These are phyloP conservation scores for Ctenochaetus hawaiiensis DNA, from an alignment of 2,797 vertebrate genomes.

Conservation along the genomic window DNA sequence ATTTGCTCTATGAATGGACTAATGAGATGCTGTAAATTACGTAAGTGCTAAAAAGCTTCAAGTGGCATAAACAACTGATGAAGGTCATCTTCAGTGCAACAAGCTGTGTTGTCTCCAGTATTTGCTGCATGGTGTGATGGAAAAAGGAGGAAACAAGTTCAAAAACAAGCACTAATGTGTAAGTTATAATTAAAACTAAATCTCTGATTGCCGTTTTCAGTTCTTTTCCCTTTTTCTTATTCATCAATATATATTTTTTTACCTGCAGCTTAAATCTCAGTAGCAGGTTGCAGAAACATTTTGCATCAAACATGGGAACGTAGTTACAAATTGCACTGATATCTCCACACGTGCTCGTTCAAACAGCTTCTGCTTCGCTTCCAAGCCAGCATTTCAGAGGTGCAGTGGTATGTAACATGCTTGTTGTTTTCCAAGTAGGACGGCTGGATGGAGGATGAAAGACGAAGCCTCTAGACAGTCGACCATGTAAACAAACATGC, in stretches of 20 bases:
- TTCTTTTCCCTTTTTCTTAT: no score
- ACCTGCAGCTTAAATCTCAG: background rate
- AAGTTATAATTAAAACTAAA: background rate
- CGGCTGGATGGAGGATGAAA: constrained; percentile 45
- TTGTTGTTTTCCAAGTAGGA: constrained; percentile 33
- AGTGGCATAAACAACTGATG: constrained; percentile 1
- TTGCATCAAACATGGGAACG: background rate
- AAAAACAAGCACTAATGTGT: background rate
- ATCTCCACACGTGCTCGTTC: background rate
- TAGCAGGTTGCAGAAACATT: background rate
- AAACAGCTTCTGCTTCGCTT: background rate
- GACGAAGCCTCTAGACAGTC: constrained; percentile 18
- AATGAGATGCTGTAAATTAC: constrained; percentile 4
- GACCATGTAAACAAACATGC: background rate
- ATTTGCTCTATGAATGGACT: background rate
- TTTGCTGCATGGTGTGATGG: background rate
- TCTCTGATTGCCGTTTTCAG: no score
- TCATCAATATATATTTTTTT: background rate
- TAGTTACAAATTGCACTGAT: background rate
- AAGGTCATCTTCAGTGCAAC: constrained; percentile 5
- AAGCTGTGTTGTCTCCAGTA: background rate
- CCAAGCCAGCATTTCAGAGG: constrained; percentile 29
- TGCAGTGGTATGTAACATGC: constrained; percentile 4
- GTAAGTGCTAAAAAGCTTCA: constrained; percentile 1
- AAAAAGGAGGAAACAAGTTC: background rate